phyloP scores from a whole-genome alignment of 2,113 vertebrate species.

The Sigmodon hispidus region DNA sequence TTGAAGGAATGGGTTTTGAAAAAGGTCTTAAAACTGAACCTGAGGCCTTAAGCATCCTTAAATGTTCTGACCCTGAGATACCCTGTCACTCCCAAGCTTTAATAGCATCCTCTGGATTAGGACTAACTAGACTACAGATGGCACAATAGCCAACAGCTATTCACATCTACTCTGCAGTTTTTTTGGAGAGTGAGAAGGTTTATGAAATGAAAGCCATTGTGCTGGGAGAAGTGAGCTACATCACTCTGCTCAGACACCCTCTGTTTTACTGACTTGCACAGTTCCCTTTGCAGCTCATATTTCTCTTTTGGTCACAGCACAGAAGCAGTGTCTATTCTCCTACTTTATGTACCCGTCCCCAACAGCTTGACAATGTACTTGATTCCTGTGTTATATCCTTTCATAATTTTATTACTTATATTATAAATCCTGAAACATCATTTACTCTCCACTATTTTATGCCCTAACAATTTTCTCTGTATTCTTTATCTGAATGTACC shows the following conservation, averaged over 20 bases:
- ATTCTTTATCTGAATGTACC: neutral
- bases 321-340: neutral
- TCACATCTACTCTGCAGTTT: neutral
- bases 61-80: neutral
- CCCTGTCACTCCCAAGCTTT: neutral
- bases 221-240: neutral
- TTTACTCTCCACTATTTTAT: neutral
- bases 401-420: neutral
- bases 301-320: neutral
- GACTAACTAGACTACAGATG: neutral
- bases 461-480: neutral
- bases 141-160: neutral
- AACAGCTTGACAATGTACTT: rapidly evolving
- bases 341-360: neutral
- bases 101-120: neutral
- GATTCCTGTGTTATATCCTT: neutral
- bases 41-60: neutral
- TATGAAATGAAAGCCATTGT: neutral
- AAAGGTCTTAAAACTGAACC: neutral
- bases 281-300: neutral
- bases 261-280: neutral
- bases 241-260: no score
- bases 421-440: neutral
- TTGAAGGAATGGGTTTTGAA: neutral
- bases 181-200: neutral